Base-by-base conservation (phyloP, 1,140 invertebrate genomes). In the Drosophila kanapiae region DNA sequence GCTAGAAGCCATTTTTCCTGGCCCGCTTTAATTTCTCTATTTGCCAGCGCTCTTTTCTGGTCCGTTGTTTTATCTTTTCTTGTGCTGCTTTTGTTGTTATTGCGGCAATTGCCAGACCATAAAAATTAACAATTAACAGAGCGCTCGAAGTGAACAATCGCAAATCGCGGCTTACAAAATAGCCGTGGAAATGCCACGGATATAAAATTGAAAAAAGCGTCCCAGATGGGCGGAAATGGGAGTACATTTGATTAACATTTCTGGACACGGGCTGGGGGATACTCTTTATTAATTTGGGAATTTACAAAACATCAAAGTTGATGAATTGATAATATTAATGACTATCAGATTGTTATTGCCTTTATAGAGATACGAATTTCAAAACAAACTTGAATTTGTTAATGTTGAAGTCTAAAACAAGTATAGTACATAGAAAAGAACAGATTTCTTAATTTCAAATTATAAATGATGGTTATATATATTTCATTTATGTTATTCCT, bases 111-210 rank as follows among this genome's bases (percentile, higher is more conserved):
- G 83, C 88, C 81, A 91, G 88, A 91, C 88, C 88, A 91, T 91
- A 91, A 91, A 91, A 91, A 81, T 85, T 91, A 87, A 91, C 88
- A 91, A 91, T 91, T 91, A 91, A 88, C 88, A 88, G 80, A 80
- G 59, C 76, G 65, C 78, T 82, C 48, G 40, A 71, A 85, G 67
- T 74, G 83, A 53, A 86, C 85, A 88, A 83, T 78, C 77, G 65
- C 77, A 88, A 88, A 88, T 88, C 85, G 78, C 81, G 86, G 81
- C 81, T 84, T 81, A 88, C 80, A 88, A 80, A 76, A 78, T 58
- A 69, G 75, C 64, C 58, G 58, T 70, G 53, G 76, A 78, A 84
- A 65, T 58, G 78, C 77, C 78, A 63, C 58, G 48, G 48, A 68
- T 87, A 75, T 56, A 58, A 57, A 82, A 58, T 49, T 42, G 18